These are phyloP conservation scores for Taurulus bubalis DNA, from an alignment of 2,113 vertebrate species.

Conservation along the genomic window DNA sequence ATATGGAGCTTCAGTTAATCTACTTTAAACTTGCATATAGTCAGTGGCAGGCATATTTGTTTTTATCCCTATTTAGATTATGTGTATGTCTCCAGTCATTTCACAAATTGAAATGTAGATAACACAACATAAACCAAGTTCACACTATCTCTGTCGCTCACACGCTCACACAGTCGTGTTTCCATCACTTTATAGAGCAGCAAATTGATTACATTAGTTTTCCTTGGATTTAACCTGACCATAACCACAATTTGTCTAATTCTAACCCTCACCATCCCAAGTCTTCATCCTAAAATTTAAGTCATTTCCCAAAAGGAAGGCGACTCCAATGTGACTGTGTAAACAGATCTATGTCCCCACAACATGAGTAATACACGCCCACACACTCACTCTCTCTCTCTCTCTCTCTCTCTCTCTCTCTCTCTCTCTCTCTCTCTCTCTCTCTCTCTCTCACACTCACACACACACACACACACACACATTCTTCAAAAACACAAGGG, in stretches of 20 bases:
- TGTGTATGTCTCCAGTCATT: conserved; percentile 27
- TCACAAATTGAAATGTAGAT: conserved; percentile 37
- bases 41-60: conserved; percentile 31
- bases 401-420: no score
- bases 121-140: conserved; percentile 10
- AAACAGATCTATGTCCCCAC: background rate
- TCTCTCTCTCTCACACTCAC: no score
- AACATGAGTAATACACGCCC: background rate
- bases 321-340: background rate
- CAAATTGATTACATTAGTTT: background rate
- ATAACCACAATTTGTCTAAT: background rate
- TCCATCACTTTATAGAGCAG: background rate
- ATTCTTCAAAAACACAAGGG: conserved; percentile 39
- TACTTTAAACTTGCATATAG: conserved; percentile 12
- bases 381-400: no score
- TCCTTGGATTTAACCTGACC: background rate
- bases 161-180: background rate
- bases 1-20: conserved; percentile 36
- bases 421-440: no score
- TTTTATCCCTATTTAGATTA: conserved; percentile 43
- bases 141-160: background rate
- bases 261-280: background rate
- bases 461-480: conserved; percentile 17
- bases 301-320: background rate
- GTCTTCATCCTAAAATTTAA: background rate